Conservation (phyloP, 2,888 invertebrate genomes). For the Lasioglossum pauxillum region DNA sequence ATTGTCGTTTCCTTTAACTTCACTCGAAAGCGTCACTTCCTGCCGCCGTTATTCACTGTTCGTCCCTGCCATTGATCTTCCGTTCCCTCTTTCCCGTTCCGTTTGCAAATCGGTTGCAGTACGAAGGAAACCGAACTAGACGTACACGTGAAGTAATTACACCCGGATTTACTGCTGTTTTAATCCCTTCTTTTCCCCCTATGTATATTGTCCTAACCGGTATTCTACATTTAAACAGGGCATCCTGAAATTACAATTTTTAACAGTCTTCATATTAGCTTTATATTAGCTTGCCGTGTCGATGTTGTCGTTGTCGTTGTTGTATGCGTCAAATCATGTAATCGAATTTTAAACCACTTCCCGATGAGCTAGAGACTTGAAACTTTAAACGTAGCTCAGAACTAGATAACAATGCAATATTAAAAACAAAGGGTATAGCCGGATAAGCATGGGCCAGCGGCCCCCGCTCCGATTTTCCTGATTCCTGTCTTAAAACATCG, state of each 20-base stretch:
- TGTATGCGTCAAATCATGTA: no score
- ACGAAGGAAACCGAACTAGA: slow-evolving; percentile 76
- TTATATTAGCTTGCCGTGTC: no score
- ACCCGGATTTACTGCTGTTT: slow-evolving; percentile 4
- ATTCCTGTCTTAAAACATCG: no score
- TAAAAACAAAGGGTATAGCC: no score
- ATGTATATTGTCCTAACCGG: background rate
- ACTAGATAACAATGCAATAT: no score
- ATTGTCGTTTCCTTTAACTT: slow-evolving; percentile 61
- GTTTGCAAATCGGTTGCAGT: slow-evolving; percentile 73
- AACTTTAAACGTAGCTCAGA: no score
- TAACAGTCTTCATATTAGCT: no score
- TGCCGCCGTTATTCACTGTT: slow-evolving; percentile 54
- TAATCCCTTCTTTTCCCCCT: background rate
- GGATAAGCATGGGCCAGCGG: no score
- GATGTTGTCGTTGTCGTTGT: no score
- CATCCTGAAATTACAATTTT: background rate
- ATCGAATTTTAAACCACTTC: no score
- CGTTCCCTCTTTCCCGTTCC: slow-evolving; percentile 39
- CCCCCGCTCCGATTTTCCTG: no score
- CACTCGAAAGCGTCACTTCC: slow-evolving; percentile 56
- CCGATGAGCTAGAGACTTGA: no score
- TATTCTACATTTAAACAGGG: background rate
- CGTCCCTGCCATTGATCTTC: slow-evolving; percentile 32
- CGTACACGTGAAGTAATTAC: slow-evolving; percentile 72